Evolutionary conservation across 1,140 invertebrate species (phyloP), one percentile per base, ranked within the genome.

Genomic region (Lepeophtheirus salmonis): DNA sequence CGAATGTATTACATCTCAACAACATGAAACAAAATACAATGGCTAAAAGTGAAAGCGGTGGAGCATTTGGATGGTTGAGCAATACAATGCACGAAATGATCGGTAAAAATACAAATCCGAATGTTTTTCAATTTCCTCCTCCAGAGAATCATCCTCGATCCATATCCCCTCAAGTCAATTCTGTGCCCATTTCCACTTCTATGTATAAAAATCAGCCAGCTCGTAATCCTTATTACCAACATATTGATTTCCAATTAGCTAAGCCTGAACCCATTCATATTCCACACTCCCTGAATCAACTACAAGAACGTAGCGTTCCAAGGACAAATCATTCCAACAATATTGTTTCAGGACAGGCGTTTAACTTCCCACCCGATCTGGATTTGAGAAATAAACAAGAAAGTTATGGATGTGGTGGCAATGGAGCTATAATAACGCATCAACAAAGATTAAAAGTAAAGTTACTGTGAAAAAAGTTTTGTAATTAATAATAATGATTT

Each of bases 31-130:
- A 16, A 4, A 55, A 54, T 14, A 14, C 23, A 2, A 20, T 2
- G 20, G 30, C 30, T 50, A 10, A 59, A 48, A 18, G n/a, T 12
- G 67, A 68, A 30, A 50, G 65, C 21, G 65, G 65, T 23, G 63
- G 66, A 63, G 68, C 68, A 30, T 69, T 68, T 63, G 61, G 57
- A 14, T 69, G 68, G 68, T 30, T 69, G 2, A 63, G 63, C 51
- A 60, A 64, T 16, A 65, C 64, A 2, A 51, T 68, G n/a, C 30
- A 41, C n/a, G 30, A 41, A 41, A 41, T 41, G 48, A 54, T 54
- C 1, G 50, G 61, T 6, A 49, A 24, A 13, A 14, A 14, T 3
- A 26, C 18, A 22, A 22, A 12, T n/a, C 16, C 14, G 18, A 53
- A 53, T 18, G 59, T 61, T 2, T 61, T 61, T 25, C 59, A 61